phyloP scores from a whole-genome alignment of 2,113 vertebrate genomes.

The Petaurus breviceps region DNA sequence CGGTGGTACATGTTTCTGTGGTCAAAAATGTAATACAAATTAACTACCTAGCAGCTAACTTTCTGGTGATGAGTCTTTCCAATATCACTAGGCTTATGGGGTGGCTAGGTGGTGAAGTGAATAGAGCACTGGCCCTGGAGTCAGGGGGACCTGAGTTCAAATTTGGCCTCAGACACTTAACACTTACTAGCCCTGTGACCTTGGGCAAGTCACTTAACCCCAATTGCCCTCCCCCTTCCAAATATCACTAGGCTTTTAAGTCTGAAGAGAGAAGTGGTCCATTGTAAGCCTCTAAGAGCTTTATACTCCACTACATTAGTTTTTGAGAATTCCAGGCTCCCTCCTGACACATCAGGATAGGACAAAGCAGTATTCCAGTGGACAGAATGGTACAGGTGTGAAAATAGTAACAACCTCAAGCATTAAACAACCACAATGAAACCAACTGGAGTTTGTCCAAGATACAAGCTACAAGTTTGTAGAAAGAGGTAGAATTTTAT shows the following conservation, averaged over 20 bases:
- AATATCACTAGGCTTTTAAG: neutral
- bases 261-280: neutral
- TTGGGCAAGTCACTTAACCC: too few relatives aligned
- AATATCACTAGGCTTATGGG: neutral
- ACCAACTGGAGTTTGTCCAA: neutral
- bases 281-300: neutral
- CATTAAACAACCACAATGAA: too few relatives aligned
- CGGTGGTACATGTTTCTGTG: neutral
- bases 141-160: too few relatives aligned
- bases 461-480: neutral
- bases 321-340: neutral
- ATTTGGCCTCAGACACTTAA: too few relatives aligned
- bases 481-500: neutral
- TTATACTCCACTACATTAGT: neutral
- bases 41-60: neutral
- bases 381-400: neutral
- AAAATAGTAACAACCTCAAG: neutral
- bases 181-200: too few relatives aligned
- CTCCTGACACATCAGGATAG: neutral
- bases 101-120: too few relatives aligned
- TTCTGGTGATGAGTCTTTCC: neutral
- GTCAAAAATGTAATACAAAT: neutral
- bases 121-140: too few relatives aligned
- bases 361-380: neutral
- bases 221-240: too few relatives aligned